These are phyloP conservation scores for Temnothorax ravouxi DNA, from an alignment of 2,888 invertebrate genomes.

Conservation along the genomic window DNA sequence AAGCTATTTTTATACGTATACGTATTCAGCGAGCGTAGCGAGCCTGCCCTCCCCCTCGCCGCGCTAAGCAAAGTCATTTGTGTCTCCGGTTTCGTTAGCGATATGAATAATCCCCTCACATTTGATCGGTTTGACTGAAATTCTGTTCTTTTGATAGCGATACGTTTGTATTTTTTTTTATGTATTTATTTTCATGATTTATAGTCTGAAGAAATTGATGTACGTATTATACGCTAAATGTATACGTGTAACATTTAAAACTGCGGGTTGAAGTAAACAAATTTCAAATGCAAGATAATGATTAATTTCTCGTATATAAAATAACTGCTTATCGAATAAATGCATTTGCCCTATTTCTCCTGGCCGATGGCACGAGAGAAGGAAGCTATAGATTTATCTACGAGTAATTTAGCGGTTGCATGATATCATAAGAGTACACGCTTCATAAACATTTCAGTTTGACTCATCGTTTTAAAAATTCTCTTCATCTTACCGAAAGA, in stretches of 20 bases:
- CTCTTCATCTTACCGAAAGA: neutral
- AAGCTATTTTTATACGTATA: constrained; percentile 39
- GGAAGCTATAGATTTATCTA: neutral
- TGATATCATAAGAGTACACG: neutral
- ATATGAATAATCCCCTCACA: neutral
- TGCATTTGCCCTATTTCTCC: neutral
- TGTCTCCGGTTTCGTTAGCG: constrained; percentile 15
- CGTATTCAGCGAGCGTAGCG: constrained; percentile 15
- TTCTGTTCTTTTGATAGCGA: neutral
- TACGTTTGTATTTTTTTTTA: neutral
- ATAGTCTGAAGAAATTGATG: neutral
- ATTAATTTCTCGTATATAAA: neutral
- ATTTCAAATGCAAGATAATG: constrained; percentile 1
- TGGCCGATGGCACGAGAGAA: neutral
- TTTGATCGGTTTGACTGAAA: neutral
- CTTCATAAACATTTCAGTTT: constrained; percentile 33
- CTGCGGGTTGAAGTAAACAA: neutral
- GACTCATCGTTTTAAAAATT: constrained; percentile 19
- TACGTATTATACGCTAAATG: neutral
- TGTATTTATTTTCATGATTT: neutral
- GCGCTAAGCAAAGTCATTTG: constrained; percentile 18
- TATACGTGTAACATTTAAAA: neutral
- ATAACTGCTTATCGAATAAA: neutral
- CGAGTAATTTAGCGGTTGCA: neutral
- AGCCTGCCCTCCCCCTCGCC: neutral